These are phyloP conservation scores for Crocallis elinguaria DNA, from an alignment of 2,888 invertebrate species.

Conservation along the genomic window DNA sequence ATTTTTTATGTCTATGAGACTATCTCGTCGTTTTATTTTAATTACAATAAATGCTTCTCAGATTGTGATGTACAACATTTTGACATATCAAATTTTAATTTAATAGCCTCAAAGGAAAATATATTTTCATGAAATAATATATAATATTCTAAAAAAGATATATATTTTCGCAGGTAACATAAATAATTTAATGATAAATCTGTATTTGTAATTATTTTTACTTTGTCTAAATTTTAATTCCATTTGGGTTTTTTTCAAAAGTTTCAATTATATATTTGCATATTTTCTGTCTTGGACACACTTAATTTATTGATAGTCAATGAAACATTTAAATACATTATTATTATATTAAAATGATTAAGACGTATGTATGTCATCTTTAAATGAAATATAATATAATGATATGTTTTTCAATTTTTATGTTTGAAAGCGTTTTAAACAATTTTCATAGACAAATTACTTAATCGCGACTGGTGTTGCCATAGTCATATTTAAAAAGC, in stretches of 20 bases:
- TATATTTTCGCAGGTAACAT: conserved; percentile 56
- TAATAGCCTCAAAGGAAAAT: conserved; percentile 54
- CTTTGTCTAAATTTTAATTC: background rate
- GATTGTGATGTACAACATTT: conserved; percentile 69
- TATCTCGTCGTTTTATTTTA: conserved; percentile 2
- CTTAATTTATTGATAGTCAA: too few relatives aligned
- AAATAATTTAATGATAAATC: conserved; percentile 49
- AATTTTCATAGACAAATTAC: background rate
- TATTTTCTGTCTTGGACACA: too few relatives aligned
- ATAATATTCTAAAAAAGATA: conserved; percentile 48
- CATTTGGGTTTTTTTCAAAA: background rate
- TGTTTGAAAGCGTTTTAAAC: background rate
- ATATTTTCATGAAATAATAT: conserved; percentile 63
- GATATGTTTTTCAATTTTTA: background rate
- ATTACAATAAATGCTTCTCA: conserved; percentile 31
- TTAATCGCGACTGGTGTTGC: conserved; percentile 8
- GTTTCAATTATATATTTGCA: too few relatives aligned
- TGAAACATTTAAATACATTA: too few relatives aligned
- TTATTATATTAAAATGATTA: too few relatives aligned
- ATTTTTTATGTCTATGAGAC: conserved; percentile 18
- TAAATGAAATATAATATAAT: too few relatives aligned
- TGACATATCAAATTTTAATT: conserved; percentile 73
- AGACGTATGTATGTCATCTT: too few relatives aligned
- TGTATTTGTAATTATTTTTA: conserved; percentile 1
- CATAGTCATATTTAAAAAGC: conserved; percentile 21